Evolutionary conservation across 2,888 invertebrate species (phyloP).

Genomic region (Phyto melanocephala): DNA sequence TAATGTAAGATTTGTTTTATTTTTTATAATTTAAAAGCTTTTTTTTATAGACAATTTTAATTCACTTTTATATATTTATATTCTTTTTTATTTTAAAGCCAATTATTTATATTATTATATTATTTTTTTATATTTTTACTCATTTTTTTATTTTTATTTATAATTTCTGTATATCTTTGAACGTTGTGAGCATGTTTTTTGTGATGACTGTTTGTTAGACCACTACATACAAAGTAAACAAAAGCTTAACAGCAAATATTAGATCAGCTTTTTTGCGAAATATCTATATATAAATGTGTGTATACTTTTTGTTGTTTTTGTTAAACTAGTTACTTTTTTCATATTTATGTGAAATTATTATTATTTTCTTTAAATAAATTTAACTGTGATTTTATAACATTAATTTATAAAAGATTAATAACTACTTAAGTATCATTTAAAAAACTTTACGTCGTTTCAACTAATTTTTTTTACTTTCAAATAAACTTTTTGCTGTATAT

Average conservation of each 20-base stretch:
- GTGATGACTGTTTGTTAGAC: conserved; percentile 18
- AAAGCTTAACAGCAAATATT: conserved; percentile 57
- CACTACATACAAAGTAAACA: conserved; percentile 25
- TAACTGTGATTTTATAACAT: not conserved
- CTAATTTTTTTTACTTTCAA: not conserved
- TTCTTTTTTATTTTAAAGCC: not conserved
- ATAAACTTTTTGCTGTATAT: not conserved
- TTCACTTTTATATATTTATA: too few species aligned
- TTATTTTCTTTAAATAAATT: not conserved
- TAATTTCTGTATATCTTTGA: not conserved
- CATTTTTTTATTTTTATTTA: too few species aligned
- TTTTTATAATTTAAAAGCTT: not conserved
- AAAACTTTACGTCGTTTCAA: conserved; percentile 14
- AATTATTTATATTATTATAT: not conserved
- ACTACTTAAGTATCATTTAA: not conserved
- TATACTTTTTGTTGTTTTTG: conserved; percentile 27
- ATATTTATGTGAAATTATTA: conserved; percentile 33
- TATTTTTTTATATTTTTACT: not conserved
- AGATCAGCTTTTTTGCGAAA: conserved; percentile 63
- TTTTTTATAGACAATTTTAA: too few species aligned
- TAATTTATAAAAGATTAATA: not conserved
- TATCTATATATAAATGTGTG: too few species aligned
- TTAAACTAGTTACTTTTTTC: conserved; percentile 54
- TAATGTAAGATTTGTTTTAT: not conserved
- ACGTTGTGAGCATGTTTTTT: too few species aligned